These are phyloP conservation scores for Hymenochirus boettgeri DNA, from an alignment of 2,113 vertebrate species.

Conservation along the genomic window DNA sequence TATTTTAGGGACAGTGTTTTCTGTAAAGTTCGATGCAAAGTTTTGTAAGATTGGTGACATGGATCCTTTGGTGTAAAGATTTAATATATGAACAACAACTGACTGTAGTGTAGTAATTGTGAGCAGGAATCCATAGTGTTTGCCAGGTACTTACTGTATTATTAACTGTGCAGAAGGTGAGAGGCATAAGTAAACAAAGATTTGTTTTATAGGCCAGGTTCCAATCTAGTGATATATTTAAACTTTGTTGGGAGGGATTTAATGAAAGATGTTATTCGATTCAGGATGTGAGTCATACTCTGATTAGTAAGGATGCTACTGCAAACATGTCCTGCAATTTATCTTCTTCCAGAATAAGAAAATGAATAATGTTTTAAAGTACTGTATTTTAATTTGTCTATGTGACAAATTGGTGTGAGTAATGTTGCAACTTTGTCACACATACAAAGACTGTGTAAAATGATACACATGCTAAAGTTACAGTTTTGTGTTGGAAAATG, in stretches of 20 bases:
- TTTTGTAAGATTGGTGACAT: conserved; percentile 2
- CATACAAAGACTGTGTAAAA: too few relatives aligned
- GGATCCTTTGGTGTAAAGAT: conserved; percentile 6
- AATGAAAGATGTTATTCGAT: conserved; percentile 8
- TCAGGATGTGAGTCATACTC: conserved; percentile 13
- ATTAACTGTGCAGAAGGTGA: conserved; percentile 6
- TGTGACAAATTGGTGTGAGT: too few relatives aligned
- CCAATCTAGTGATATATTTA: conserved; percentile 29
- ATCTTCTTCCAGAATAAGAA: too few relatives aligned
- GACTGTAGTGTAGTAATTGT: conserved; percentile 8
- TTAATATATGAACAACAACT: conserved; percentile 1
- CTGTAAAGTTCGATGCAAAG: too few relatives aligned
- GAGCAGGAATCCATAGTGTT: too few relatives aligned
- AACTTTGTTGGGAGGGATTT: conserved; percentile 6
- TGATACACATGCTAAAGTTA: too few relatives aligned
- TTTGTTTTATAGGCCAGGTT: conserved; percentile 17
- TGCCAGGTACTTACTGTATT: conserved; percentile 4
- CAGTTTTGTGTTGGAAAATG: too few relatives aligned
- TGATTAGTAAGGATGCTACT: background rate
- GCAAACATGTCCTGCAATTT: conserved; percentile 1
- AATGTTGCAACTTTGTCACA: too few relatives aligned
- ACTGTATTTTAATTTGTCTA: too few relatives aligned
- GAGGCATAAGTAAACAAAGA: conserved; percentile 14
- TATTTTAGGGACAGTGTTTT: too few relatives aligned
- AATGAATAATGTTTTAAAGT: too few relatives aligned